These are phyloP conservation scores for Pampus argenteus DNA, from an alignment of 2,797 vertebrate species.

Conservation along the genomic window DNA sequence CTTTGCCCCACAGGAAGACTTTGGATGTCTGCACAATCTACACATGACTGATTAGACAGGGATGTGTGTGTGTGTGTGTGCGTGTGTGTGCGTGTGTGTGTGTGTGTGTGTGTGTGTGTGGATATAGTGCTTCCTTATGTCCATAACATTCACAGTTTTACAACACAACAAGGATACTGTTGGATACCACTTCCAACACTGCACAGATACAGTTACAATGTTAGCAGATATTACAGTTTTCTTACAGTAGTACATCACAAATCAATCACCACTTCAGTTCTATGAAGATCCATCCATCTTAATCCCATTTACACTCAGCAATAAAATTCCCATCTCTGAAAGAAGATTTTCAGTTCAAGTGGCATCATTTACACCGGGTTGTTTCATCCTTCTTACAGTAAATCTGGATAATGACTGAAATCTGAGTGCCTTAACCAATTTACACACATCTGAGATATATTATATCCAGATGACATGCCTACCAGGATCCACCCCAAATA, in stretches of 20 bases:
- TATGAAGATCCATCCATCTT: conserved; percentile 7
- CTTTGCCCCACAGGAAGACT: conserved; percentile 71
- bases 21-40: conserved; percentile 52
- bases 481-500: conserved; percentile 4
- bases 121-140: conserved; percentile 37
- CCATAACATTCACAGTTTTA: conserved; percentile 64
- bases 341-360: no score
- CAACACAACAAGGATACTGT: conserved; percentile 45
- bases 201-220: conserved; percentile 41
- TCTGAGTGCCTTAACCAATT: conserved; percentile 14
- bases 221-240: conserved; percentile 33
- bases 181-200: conserved; percentile 32
- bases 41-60: conserved; percentile 30
- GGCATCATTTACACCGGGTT: not conserved
- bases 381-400: conserved; percentile 9
- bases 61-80: conserved; percentile 23
- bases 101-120: conserved; percentile 22
- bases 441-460: not conserved
- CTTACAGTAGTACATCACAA: conserved; percentile 18
- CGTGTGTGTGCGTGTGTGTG: conserved; percentile 12
- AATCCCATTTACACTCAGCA: conserved; percentile 47
- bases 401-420: conserved; percentile 13
- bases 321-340: conserved; percentile 22
- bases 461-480: conserved; percentile 5
- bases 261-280: conserved; percentile 5